A percentile compares a stretch with the other conserved stretches of the same genome.
Evolutionary conservation across 2,797 vertebrate species (phyloP).

Genomic region (Naso thynnoides): DNA sequence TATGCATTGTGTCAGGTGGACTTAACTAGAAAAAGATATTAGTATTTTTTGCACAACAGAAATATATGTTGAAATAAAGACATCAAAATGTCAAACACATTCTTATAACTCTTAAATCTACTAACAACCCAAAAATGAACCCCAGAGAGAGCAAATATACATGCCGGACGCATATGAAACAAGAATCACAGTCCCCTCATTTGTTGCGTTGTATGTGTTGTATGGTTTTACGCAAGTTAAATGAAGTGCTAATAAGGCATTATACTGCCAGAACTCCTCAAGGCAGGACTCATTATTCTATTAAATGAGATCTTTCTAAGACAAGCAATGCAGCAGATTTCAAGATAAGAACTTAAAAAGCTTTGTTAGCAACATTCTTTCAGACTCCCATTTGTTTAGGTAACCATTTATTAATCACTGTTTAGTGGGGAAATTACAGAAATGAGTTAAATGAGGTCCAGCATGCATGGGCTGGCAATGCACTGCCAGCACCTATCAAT

Average conservation of each 20-base stretch:
- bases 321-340: constrained; percentile 6
- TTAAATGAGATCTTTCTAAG: constrained; percentile 10
- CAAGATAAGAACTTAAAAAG: constrained; percentile 33
- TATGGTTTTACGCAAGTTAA: not conserved
- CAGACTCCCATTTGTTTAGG: constrained; percentile 56
- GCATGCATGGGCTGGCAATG: constrained; percentile 75
- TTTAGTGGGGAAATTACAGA: constrained; percentile 80
- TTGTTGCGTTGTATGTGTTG: not conserved
- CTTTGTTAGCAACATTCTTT: constrained; percentile 23
- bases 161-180: not conserved
- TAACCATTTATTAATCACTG: constrained; percentile 77
- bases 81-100: constrained; percentile 2
- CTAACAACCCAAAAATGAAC: not conserved
- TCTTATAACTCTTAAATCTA: not conserved
- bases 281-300: constrained; percentile 4
- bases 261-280: not conserved
- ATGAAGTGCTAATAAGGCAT: not conserved
- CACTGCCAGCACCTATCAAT: constrained; percentile 83
- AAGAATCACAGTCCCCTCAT: not conserved
- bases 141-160: not conserved
- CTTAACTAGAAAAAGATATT: not conserved
- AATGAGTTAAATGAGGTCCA: constrained; percentile 75
- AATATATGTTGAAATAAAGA: not conserved
- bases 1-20: not conserved
- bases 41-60: not conserved